Conservation (phyloP, 2,113 vertebrate species). For the Laticauda laticaudata region DNA sequence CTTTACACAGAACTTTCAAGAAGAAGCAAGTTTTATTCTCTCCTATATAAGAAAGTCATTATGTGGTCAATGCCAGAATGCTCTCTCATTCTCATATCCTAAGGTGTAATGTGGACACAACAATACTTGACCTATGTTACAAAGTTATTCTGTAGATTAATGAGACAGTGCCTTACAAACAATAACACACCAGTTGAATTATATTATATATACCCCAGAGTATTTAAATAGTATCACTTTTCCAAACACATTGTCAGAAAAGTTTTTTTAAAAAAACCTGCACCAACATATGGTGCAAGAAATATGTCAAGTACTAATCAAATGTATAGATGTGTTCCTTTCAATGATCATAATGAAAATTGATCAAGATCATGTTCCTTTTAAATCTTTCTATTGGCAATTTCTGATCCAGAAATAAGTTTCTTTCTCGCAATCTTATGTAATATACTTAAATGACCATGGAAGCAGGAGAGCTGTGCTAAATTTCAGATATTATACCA, state of each 20-base stretch:
- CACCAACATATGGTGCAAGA: not conserved
- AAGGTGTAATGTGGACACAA: not conserved
- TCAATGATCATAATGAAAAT: not conserved
- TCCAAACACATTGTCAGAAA: not conserved
- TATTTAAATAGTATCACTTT: not conserved
- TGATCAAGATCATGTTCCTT: conserved; percentile 57
- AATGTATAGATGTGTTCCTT: not conserved
- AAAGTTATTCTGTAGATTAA: not conserved
- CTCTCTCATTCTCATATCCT: not conserved
- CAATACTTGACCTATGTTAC: not conserved
- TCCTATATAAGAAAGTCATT: not conserved
- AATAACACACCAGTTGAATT: not conserved
- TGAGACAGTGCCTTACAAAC: not conserved
- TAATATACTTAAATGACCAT: conserved; percentile 47
- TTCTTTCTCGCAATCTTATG: conserved; percentile 67
- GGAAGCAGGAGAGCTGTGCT: conserved; percentile 32
- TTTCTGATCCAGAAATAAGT: conserved; percentile 68
- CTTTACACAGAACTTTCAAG: not conserved
- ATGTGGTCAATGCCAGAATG: not conserved
- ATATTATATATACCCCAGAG: not conserved
- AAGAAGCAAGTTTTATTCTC: not conserved
- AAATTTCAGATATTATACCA: conserved; percentile 33
- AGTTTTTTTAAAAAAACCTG: not conserved
- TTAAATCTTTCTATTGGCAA: conserved; percentile 57
- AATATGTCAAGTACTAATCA: not conserved